A percentile compares a stretch with the other conserved stretches of the same genome.
Conservation (phyloP, 2,113 vertebrate genomes). For the Microtus pennsylvanicus region DNA sequence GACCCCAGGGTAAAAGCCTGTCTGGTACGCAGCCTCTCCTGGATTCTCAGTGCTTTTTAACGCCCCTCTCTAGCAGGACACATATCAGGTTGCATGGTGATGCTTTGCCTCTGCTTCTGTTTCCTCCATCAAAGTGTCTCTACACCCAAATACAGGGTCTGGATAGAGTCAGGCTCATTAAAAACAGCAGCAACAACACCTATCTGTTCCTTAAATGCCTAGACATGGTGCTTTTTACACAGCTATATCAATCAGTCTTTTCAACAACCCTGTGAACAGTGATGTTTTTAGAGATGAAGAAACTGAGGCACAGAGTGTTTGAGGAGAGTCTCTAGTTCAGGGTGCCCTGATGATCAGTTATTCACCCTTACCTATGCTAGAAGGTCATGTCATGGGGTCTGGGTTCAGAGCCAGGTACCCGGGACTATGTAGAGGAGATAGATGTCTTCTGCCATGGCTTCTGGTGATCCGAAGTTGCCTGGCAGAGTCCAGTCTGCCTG, state of each 20-base stretch:
- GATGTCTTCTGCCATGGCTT: background rate
- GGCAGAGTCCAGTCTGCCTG: background rate
- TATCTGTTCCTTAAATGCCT: background rate
- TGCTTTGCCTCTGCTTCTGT: conserved; percentile 14
- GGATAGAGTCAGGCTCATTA: background rate
- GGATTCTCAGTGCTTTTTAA: background rate
- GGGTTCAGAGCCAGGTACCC: background rate
- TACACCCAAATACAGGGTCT: background rate
- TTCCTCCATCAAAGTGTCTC: background rate
- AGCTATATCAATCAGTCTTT: background rate
- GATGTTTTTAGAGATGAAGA: conserved; percentile 6
- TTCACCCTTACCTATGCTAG: background rate
- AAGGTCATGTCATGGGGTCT: background rate
- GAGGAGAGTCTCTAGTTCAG: background rate
- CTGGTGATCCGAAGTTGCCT: background rate
- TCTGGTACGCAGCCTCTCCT: background rate
- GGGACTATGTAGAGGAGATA: background rate
- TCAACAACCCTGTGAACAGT: background rate
- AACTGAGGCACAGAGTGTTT: background rate
- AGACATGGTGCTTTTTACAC: background rate
- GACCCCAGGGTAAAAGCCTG: background rate
- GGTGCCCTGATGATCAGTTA: background rate
- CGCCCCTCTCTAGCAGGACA: background rate
- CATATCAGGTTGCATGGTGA: background rate
- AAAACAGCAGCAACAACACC: background rate